Percentiles rank a stretch among this genome's conserved stretches.
Evolutionary conservation across 2,113 vertebrate species (phyloP).

Genomic region (Struthio camelus): DNA sequence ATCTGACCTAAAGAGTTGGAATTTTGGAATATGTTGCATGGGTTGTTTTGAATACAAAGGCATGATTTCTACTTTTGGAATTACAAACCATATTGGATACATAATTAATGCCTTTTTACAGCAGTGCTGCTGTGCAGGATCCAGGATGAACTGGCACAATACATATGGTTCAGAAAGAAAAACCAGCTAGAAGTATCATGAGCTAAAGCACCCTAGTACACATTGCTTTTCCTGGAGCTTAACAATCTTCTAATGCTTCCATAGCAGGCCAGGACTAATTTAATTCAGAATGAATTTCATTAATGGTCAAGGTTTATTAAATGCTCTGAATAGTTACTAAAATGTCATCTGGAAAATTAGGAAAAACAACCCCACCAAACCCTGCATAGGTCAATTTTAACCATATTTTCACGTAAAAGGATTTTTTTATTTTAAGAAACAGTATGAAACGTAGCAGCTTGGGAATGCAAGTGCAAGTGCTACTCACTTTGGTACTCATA

Average conservation of each 20-base stretch:
- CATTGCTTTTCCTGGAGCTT: background rate
- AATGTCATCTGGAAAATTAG: background rate
- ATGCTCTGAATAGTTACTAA: background rate
- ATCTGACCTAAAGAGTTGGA: background rate
- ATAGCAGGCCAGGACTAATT: slow-evolving; percentile 4
- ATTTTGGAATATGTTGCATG: background rate
- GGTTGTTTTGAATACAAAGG: background rate
- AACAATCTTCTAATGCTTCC: slow-evolving; percentile 18
- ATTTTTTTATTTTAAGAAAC: background rate
- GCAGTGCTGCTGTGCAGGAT: background rate
- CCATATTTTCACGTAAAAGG: background rate
- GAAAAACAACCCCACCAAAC: background rate
- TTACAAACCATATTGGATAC: background rate
- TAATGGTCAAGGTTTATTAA: slow-evolving; percentile 10
- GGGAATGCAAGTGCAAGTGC: rapidly evolving
- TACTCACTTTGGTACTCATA: background rate
- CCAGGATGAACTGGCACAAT: background rate
- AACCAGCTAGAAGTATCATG: background rate
- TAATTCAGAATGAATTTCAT: background rate
- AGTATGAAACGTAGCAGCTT: background rate
- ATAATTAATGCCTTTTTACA: background rate
- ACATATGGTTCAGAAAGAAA: background rate
- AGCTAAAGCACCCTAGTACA: background rate
- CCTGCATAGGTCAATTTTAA: background rate
- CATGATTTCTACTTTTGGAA: background rate